Percentiles rank a stretch among this genome's conserved stretches.
Conservation (phyloP, 2,113 vertebrate genomes). For the Suncus etruscus region DNA sequence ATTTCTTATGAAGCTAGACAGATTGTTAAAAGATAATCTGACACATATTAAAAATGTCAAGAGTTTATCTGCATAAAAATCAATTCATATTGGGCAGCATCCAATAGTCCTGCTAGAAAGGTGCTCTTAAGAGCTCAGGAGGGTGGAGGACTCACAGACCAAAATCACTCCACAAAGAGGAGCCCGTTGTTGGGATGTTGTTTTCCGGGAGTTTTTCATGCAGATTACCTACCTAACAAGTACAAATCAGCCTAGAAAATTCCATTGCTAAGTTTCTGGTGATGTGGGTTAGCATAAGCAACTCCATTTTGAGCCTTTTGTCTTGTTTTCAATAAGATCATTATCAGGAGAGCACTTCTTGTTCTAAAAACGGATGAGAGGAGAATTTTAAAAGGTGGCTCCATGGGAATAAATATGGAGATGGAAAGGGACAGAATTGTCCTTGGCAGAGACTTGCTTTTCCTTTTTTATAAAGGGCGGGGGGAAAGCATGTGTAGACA, state of each 20-base stretch:
- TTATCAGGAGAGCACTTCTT: slow-evolving; percentile 43
- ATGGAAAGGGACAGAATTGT: slow-evolving; percentile 20
- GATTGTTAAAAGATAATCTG: background rate
- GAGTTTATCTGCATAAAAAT: background rate
- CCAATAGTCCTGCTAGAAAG: background rate
- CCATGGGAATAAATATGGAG: background rate
- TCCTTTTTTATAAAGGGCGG: background rate
- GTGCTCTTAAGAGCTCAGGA: background rate
- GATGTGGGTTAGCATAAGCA: background rate
- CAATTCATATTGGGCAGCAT: background rate
- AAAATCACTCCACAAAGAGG: background rate
- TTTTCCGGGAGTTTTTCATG: background rate
- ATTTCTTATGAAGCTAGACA: slow-evolving; percentile 37
- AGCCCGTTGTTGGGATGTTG: background rate
- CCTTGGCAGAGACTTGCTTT: slow-evolving; percentile 51
- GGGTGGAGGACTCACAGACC: background rate
- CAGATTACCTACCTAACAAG: background rate
- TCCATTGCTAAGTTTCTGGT: background rate
- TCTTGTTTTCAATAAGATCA: background rate
- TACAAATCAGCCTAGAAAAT: background rate
- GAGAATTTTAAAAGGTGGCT: slow-evolving; percentile 30
- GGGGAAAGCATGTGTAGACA: background rate
- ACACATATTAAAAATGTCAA: background rate
- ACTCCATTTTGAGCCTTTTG: background rate
- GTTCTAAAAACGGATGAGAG: slow-evolving; percentile 29